Evolutionary conservation across 2,797 vertebrate species (phyloP).

Genomic region (Kryptopterus vitreolus): DNA sequence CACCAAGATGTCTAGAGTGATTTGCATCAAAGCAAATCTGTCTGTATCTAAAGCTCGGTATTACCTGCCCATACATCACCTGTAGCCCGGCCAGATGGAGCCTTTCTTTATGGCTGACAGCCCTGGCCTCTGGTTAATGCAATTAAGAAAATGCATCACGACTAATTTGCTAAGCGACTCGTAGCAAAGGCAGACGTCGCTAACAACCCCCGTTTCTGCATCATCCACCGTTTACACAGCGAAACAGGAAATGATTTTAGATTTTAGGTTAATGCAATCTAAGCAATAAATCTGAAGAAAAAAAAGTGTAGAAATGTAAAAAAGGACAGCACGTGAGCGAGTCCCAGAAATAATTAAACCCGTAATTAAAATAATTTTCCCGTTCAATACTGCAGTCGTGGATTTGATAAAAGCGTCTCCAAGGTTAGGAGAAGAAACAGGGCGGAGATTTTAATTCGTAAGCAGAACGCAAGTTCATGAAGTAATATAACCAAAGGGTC

Average conservation of each 20-base stretch:
- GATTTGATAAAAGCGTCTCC: background rate
- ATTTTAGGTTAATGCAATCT: background rate
- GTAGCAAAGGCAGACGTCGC: background rate
- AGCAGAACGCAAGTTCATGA: background rate
- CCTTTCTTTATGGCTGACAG: constrained; percentile 7
- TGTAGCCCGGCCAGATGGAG: background rate
- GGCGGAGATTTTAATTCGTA: background rate
- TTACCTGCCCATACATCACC: constrained; percentile 9
- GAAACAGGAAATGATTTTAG: background rate
- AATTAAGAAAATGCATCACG: constrained; percentile 24
- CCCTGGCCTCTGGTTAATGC: constrained; percentile 46
- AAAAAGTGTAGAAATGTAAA: background rate
- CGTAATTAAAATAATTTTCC: too few relatives aligned
- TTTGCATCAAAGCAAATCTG: constrained; percentile 13
- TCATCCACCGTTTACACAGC: background rate
- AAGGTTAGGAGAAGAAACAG: background rate
- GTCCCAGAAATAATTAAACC: background rate
- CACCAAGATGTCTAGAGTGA: background rate
- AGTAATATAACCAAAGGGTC: background rate
- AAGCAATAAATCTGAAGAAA: background rate
- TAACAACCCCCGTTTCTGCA: background rate
- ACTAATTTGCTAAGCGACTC: constrained; percentile 14
- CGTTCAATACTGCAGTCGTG: background rate
- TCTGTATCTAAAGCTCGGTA: constrained; percentile 7
- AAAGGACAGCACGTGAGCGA: background rate